Evolutionary conservation across 2,888 invertebrate species (phyloP), one percentile per base, ranked within the genome.

Genomic region (Microctonus aethiopoides): DNA sequence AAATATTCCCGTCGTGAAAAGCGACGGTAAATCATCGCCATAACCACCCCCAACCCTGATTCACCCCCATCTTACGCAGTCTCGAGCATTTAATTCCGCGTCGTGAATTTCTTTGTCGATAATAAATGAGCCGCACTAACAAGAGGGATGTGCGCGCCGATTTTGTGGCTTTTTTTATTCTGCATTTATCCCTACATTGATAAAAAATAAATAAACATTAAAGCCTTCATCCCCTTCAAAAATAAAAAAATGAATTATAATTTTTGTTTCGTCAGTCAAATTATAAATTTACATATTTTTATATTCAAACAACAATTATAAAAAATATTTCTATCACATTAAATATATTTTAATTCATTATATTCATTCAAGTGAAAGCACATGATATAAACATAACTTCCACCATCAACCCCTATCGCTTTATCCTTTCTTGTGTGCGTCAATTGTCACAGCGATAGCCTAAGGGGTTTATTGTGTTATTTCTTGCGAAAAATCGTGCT

Each of bases 111-210:
- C 36, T 59, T 59, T 59, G 59, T 59, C 34, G 10, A 22, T 59
- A 59, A 59, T 59, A 16, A 59, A 59, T 59, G 59, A 59, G 59
- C 59, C 59, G 22, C 36, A 36, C 59, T 59, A 59, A 59, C 59
- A 34, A 20, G 13, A 24, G 11, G 0, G 24, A 22, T 13, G 10
- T 52, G 22, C 22, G 24, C 24, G 13, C n/a, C 52, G 13, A 24
- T 52, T 36, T 11, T 36, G 16, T 29, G 41, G 13, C 29, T 13
- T 29, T 16, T 24, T 54, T n/a, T n/a, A n/a, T 54, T 54, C 26
- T 24, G 6, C 22, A 22, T 54, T 16, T 26, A n/a, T 46, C 13
- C 29, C 26, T 16, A 5, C 24, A 4, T 13, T 13, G 5, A 39
- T 39, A 13, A 39, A n/a, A n/a, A 10, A 36, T 4, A n/a, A 13